Evolutionary conservation across 2,113 vertebrate species (phyloP).

Genomic region (Cryptomyrus ogoouensis): DNA sequence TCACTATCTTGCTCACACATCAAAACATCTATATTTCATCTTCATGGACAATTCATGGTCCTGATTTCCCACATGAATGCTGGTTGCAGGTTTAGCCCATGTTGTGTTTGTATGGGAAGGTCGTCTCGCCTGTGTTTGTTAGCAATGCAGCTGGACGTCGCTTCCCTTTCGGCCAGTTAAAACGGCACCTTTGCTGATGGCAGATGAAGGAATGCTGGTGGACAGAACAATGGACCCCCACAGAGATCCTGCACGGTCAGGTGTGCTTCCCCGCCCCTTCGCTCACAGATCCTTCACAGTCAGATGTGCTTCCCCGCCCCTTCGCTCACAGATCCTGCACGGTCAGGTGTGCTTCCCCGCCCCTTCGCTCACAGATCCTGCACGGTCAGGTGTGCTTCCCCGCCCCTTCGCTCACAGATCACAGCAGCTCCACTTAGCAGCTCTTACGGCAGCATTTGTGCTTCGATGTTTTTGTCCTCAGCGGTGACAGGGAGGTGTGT

Average conservation of each 20-base stretch:
- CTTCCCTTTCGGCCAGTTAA: background rate
- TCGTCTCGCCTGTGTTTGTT: background rate
- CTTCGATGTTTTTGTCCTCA: background rate
- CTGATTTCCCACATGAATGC: background rate
- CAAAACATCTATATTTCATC: background rate
- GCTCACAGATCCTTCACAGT: background rate
- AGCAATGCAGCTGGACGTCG: background rate
- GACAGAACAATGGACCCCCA: background rate
- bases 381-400: background rate
- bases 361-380: no score
- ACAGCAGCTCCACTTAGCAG: background rate
- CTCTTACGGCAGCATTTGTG: background rate
- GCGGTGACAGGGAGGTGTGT: background rate
- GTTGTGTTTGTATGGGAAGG: background rate
- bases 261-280: background rate
- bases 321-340: background rate
- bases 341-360: no score
- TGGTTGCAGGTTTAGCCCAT: background rate
- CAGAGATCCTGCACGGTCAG: background rate
- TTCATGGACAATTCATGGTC: background rate
- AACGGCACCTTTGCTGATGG: background rate
- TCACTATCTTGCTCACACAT: background rate
- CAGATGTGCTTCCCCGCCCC: background rate
- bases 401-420: background rate
- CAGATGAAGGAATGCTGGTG: background rate